Conservation (phyloP, 2,797 vertebrate genomes). For the Hylomyscus alleni region DNA sequence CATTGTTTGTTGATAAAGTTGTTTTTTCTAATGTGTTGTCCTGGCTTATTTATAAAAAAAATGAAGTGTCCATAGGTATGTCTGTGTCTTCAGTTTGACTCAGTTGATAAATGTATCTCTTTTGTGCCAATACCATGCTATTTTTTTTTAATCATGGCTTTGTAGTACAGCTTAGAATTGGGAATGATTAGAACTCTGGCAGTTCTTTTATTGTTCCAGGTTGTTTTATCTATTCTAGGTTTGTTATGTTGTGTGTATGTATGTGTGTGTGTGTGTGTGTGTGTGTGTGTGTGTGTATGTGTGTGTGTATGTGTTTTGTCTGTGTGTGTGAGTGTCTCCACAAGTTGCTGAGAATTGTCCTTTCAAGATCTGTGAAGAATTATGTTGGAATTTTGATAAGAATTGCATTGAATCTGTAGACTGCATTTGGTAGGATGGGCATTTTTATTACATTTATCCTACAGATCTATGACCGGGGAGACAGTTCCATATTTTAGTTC, state of each 20-base stretch:
- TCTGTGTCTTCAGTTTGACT: not conserved
- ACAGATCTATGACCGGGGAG: not conserved
- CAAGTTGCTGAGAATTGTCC: not conserved
- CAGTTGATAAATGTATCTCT: not conserved
- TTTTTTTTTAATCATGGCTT: not conserved
- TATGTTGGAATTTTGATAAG: not conserved
- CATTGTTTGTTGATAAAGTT: not conserved
- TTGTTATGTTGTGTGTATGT: not conserved
- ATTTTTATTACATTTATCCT: not conserved
- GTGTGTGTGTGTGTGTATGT: not conserved
- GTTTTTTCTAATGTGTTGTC: not conserved
- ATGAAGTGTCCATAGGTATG: not conserved
- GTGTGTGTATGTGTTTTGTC: not conserved
- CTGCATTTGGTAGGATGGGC: not conserved
- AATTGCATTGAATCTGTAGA: not conserved
- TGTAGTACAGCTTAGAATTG: not conserved
- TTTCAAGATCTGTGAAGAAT: not conserved
- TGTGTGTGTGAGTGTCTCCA: not conserved
- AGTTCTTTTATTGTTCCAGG: not conserved
- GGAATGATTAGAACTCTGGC: not conserved
- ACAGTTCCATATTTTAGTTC: not conserved
- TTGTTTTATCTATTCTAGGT: not conserved
- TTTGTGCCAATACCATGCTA: not conserved
- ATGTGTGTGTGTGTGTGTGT: not conserved
- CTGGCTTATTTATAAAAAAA: not conserved